Base-by-base conservation (phyloP, 2,888 invertebrate genomes). In the Agriopis leucophaearia region DNA sequence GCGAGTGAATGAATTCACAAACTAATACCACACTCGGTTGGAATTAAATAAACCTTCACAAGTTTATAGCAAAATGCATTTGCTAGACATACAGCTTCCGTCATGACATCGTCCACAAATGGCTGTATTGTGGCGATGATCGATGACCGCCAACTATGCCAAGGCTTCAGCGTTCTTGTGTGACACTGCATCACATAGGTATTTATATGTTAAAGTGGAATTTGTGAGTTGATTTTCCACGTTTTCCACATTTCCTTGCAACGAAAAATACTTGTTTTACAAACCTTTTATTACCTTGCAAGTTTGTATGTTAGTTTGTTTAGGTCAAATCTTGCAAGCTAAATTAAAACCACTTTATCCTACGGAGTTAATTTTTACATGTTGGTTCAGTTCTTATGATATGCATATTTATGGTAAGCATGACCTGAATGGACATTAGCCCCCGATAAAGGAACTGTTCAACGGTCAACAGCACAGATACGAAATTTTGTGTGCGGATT, bases 131-230 rank as follows among this genome's bases (percentile, higher is more conserved):
- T 62, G 44, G 45, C 56, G 52, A 58, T 70, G 70, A 72, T 65
- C 60, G 58, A 67, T 60, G 65, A 60, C 51, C 45, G 40, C n/a
- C 5, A 67, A 69, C 54, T 64, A 66, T 72, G 72, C 69, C 74
- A 72, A 69, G 72, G 72, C 48, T 51, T 40, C 13, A 44, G 42
- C 36, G 45, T 50, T 50, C 45, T 36, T 42, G 35, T 50, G 48
- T 51, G 52, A 51, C 48, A 58, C 45, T 16, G 40, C 48, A 42
- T 35, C 51, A 60, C 48, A 63, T 35, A 50, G 48, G 9, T 10
- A 48, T 12, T 48, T 8, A 18, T 18, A 36, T 36, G 51, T 51
- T 8, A 8, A 15, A 47, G 13, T 50, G 8, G 16, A 6, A 35
- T 12, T 50, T 50, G 10, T 12, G 0, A 1, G 12, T 42, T 13